These are phyloP conservation scores for Oxyruncus cristatus DNA, from an alignment of 2,113 vertebrate genomes.

Conservation along the genomic window DNA sequence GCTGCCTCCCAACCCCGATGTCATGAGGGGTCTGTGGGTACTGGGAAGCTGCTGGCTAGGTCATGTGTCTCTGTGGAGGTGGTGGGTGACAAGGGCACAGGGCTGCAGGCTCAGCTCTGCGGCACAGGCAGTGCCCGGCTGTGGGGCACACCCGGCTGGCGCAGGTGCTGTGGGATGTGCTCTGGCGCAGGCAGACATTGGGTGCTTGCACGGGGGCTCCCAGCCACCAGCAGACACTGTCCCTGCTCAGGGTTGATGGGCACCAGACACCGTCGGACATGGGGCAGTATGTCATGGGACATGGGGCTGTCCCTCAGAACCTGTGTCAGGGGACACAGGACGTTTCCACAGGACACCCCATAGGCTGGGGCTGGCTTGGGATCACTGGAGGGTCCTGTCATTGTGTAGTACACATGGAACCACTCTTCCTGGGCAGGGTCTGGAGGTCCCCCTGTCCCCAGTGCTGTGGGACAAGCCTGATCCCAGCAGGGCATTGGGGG, in stretches of 20 bases:
- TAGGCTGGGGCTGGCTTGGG: neutral
- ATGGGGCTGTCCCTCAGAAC: neutral
- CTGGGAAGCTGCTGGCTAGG: neutral
- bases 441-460: neutral
- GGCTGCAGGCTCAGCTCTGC: neutral
- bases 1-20: neutral
- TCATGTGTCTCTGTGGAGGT: neutral
- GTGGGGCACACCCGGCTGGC: neutral
- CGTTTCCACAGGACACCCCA: rapidly evolving
- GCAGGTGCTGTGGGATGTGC: neutral
- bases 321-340: neutral
- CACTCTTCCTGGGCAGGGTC: neutral
- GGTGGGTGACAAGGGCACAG: neutral
- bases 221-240: rapidly evolving
- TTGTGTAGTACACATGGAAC: rapidly evolving
- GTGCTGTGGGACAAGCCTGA: neutral
- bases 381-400: rapidly evolving
- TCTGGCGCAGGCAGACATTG: rapidly evolving
- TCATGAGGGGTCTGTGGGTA: neutral
- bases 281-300: neutral
- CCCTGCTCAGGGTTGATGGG: neutral
- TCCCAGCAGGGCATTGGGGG: rapidly evolving
- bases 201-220: rapidly evolving
- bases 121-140: neutral
- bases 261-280: rapidly evolving